Evolutionary conservation across 1,140 invertebrate genomes (phyloP), one percentile per base, ranked within the genome.

Genomic region (Caenorhabditis tropicalis): DNA sequence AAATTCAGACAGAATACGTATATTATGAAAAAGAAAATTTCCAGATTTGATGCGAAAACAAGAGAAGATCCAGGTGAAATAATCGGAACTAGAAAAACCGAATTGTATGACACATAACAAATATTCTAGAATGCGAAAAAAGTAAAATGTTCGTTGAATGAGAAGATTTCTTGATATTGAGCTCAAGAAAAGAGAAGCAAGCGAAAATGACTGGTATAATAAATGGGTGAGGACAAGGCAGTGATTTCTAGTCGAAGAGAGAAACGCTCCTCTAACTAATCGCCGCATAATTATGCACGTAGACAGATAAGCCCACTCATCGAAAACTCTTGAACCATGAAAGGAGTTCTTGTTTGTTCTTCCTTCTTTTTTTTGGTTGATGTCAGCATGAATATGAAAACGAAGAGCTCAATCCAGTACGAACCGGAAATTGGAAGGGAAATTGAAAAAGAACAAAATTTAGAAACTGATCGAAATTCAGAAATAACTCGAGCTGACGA

Each of bases 61-160:
- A 65, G n/a, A 36, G 58, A 65, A 65, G 31, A 29, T 43, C 58
- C 58, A 33, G 58, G 53, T 56, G 53, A 56, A 56, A 56, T 27
- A 43, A 6, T 43, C 12, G 7, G 3, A 51, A 19, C n/a, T 19
- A 51, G n/a, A n/a, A 51, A 51, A n/a, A 6, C 48, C 48, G 3
- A 16, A 29, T 58, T 2, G 24, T 9, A 1, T 15, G 53, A 29
- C 5, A 29, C 5, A 29, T 29, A 15, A 58, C 21, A 12, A 58
- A 29, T 10, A 46, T 46, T n/a, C n/a, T n/a, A n/a, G n/a, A n/a
- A n/a, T n/a, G n/a, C n/a, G n/a, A 51, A n/a, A n/a, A n/a, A 51
- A 51, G 16, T 51, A 51, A 51, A n/a, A 16, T 6, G 19, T 19
- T 51, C 15, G 48, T 19, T 19, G 0, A 0, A 51, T 19, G n/a